A percentile compares a stretch with the other conserved stretches of the same genome.
These are phyloP conservation scores for Lacerta bilineata DNA, from an alignment of 2,797 vertebrate genomes.

Conservation along the genomic window DNA sequence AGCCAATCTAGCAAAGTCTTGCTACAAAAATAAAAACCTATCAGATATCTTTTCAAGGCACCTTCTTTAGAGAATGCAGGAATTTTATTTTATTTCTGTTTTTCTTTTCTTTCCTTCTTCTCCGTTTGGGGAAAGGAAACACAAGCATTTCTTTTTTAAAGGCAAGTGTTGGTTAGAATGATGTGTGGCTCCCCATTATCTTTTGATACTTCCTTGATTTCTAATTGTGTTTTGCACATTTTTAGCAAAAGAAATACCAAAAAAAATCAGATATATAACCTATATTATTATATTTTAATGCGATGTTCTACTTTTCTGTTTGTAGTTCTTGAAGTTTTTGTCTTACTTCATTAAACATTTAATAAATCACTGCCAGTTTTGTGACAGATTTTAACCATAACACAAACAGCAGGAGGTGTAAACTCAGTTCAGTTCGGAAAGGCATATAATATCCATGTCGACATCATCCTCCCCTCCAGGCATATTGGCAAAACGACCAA, in stretches of 20 bases:
- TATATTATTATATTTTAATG: conserved; percentile 85
- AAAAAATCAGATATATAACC: conserved; percentile 80
- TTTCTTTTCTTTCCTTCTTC: conserved; percentile 38
- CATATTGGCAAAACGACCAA: conserved; percentile 97
- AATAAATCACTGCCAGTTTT: conserved; percentile 99
- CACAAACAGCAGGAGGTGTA: conserved; percentile 97
- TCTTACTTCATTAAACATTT: conserved; percentile 98
- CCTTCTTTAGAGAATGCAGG: conserved; percentile 30
- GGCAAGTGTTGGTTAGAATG: conserved; percentile 70
- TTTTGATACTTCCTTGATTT: conserved; percentile 76
- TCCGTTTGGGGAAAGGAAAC: conserved; percentile 69
- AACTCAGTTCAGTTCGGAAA: conserved; percentile 93
- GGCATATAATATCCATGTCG: conserved; percentile 96
- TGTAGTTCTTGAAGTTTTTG: conserved; percentile 97
- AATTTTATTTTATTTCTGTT: conserved; percentile 38
- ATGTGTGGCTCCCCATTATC: conserved; percentile 62
- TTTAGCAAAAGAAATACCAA: conserved; percentile 76
- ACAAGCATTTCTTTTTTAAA: conserved; percentile 20
- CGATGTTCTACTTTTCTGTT: conserved; percentile 91
- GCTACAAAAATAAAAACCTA: conserved; percentile 46
- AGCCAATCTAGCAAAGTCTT: not conserved
- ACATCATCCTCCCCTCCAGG: conserved; percentile 91
- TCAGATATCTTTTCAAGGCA: conserved; percentile 40
- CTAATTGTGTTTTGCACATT: conserved; percentile 77
- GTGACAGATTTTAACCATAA: conserved; percentile 99